Evolutionary conservation across 2,888 invertebrate genomes (phyloP), one percentile per base, ranked within the genome.

Genomic region (Andrena bucephala): DNA sequence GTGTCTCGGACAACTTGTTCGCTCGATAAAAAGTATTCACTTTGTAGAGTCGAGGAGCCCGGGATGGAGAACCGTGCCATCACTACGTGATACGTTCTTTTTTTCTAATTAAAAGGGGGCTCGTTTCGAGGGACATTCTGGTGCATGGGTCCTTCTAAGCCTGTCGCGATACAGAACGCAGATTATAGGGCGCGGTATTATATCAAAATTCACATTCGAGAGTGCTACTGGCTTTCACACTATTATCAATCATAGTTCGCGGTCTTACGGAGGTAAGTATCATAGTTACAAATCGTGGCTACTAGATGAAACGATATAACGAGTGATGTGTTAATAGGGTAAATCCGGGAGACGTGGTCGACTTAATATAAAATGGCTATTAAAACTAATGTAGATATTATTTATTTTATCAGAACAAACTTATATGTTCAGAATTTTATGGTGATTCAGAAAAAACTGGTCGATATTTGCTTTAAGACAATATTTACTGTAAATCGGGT

Each of bases 21-120:
- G 31, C 2, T 1, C 54, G 68, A 69, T 59, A 70, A 67, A 72
- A 68, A 67, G 33, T 72, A 62, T 71, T 81, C 81, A 62, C 62
- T 57, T 72, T 60, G 48, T 33, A 66, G 52, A 20, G 69, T 54
- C 60, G n/a, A n/a, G 62, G 0, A 10, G 42, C 10, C 27, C 13
- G 63, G 10, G 59, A 66, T 50, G 66, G 65, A 60, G 27, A 75
- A 77, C 62, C 48, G 67, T 36, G 8, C 57, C 29, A 57, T 59
- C 31, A 20, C 31, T 75, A 27, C 8, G 20, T 50, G 50, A 48
- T 52, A 29, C 59, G 31, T 20, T 59, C 20, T 27, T 24, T 33
- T 52, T n/a, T n/a, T n/a, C 3, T 57, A 57, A 27, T 57, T 57
- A 57, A 57, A 57, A 57, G 57, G 57, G 3, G 10, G 57, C 27